Conservation (phyloP, 2,113 vertebrate genomes). For the Syngnathoides biaculeatus region DNA sequence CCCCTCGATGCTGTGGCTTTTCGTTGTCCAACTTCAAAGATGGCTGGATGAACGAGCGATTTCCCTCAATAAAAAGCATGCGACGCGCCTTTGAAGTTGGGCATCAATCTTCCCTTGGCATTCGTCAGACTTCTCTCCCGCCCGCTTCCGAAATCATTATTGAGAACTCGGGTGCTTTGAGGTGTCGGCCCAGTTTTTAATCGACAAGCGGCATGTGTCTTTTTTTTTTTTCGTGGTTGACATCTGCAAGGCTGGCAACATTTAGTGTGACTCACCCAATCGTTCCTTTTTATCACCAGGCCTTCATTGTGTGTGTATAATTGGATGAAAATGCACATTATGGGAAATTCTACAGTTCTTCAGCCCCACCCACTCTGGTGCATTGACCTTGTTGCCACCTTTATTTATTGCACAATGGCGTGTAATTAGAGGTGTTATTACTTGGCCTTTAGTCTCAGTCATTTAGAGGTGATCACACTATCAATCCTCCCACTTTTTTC, state of each 20-base stretch:
- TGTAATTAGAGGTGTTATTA: slow-evolving; percentile 55
- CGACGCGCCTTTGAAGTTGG: slow-evolving; percentile 48
- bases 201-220: slow-evolving; percentile 52
- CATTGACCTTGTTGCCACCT: slow-evolving; percentile 49
- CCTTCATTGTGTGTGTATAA: slow-evolving; percentile 64
- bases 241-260: slow-evolving; percentile 26
- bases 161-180: slow-evolving; percentile 47
- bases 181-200: slow-evolving; percentile 53
- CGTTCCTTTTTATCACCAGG: slow-evolving; percentile 45
- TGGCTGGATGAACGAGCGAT: slow-evolving; percentile 47
- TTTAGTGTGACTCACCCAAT: slow-evolving; percentile 36
- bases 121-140: slow-evolving; percentile 54
- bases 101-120: slow-evolving; percentile 61
- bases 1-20: slow-evolving; percentile 1
- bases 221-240: slow-evolving; percentile 57
- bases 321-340: slow-evolving; percentile 57
- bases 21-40: slow-evolving; percentile 50
- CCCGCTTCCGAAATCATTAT: slow-evolving; percentile 48
- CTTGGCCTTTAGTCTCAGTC: slow-evolving; percentile 48
- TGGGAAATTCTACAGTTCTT: slow-evolving; percentile 26
- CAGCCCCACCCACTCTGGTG: slow-evolving; percentile 12
- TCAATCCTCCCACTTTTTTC: slow-evolving; percentile 16
- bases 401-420: slow-evolving; percentile 61
- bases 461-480: slow-evolving; percentile 47
- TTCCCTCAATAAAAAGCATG: slow-evolving; percentile 49